Conservation (phyloP, 2,797 vertebrate species). For the Emys orbicularis region DNA sequence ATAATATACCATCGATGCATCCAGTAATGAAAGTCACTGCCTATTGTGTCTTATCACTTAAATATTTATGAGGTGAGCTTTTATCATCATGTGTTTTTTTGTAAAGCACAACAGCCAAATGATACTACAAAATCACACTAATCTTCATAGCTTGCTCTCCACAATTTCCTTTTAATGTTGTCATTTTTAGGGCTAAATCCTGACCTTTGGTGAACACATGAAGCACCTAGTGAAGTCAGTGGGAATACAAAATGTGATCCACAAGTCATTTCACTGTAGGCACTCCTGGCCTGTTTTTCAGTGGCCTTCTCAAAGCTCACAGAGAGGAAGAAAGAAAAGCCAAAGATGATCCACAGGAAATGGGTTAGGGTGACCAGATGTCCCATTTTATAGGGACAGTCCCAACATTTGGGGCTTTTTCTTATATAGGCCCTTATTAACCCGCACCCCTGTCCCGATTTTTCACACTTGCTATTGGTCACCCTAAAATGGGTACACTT, state of each 20-base stretch:
- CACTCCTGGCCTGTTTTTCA: neutral
- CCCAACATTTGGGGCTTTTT: too few species aligned
- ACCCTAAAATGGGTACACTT: neutral
- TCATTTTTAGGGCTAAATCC: slow-evolving; percentile 19
- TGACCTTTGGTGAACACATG: neutral
- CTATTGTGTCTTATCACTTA: slow-evolving; percentile 56
- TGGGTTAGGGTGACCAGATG: neutral
- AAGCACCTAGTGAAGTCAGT: neutral
- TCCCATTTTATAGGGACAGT: too few species aligned
- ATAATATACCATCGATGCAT: neutral
- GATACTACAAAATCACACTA: slow-evolving; percentile 16
- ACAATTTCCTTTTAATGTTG: slow-evolving; percentile 8
- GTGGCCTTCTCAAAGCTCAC: neutral
- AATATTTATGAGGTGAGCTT: slow-evolving; percentile 72
- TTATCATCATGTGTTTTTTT: slow-evolving; percentile 34
- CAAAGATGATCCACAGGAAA: neutral
- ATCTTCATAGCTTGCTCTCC: slow-evolving; percentile 37
- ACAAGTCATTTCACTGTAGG: neutral
- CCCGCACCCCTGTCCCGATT: too few species aligned
- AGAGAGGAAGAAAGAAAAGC: neutral
- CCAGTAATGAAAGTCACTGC: slow-evolving; percentile 17
- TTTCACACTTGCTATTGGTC: too few species aligned
- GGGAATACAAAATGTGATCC: neutral
- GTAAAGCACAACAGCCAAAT: slow-evolving; percentile 12
- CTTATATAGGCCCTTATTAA: too few species aligned